phyloP scores from a whole-genome alignment of 2,888 invertebrate species.

The Synergus umbraculus region DNA sequence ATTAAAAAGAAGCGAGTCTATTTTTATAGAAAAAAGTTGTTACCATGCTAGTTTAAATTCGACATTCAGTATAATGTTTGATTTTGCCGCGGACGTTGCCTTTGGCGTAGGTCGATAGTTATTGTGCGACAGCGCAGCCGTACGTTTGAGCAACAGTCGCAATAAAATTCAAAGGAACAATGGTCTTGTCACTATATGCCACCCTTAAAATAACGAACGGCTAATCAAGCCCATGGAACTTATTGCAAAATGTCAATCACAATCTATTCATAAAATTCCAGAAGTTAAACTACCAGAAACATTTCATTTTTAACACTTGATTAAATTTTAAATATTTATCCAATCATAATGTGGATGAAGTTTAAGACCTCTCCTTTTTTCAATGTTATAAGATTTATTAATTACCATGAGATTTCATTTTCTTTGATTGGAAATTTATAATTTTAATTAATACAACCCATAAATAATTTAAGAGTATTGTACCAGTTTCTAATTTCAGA shows the following conservation, averaged over 20 bases:
- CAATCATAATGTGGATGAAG: not conserved
- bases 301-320: not conserved
- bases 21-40: not conserved
- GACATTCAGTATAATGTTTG: not conserved
- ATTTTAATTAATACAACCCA: too few species aligned
- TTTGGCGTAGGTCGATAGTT: constrained; percentile 10
- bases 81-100: constrained; percentile 8
- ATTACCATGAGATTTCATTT: not conserved
- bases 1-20: not conserved
- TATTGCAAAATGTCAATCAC: not conserved
- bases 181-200: constrained; percentile 1
- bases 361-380: too few species aligned
- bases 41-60: not conserved
- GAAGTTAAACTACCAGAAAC: not conserved
- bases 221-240: constrained; percentile 19
- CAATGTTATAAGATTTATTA: too few species aligned
- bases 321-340: not conserved
- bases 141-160: constrained; percentile 10
- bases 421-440: not conserved
- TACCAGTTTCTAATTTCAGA: too few species aligned
- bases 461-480: too few species aligned
- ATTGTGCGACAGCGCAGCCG: constrained; percentile 1
- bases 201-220: not conserved
- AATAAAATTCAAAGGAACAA: constrained; percentile 40
- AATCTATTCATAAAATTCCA: not conserved